Evolutionary conservation across 2,888 invertebrate species (phyloP).

Genomic region (Agrilus biguttatus): DNA sequence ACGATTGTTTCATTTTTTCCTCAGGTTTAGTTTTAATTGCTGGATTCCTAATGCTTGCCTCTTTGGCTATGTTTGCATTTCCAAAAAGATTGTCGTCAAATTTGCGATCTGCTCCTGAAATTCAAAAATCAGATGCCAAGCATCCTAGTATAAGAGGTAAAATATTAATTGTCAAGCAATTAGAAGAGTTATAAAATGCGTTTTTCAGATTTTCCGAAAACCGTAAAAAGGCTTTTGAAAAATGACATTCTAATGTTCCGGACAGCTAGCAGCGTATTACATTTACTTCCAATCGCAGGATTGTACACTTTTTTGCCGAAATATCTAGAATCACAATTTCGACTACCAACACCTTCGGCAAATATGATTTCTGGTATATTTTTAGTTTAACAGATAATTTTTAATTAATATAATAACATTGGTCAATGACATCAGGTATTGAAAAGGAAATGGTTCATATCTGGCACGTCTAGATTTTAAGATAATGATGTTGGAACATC

Average conservation of each 20-base stretch:
- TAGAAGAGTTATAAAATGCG: neutral
- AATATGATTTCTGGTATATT: slow-evolving; percentile 72
- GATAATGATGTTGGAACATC: too few species aligned
- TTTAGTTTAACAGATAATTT: neutral
- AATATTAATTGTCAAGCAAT: neutral
- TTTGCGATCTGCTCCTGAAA: slow-evolving; percentile 26
- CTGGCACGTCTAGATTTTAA: too few species aligned
- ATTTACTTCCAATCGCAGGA: slow-evolving; percentile 81
- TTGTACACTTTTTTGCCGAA: slow-evolving; percentile 87
- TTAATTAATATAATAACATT: too few species aligned
- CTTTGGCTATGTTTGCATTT: slow-evolving; percentile 82
- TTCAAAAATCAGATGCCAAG: slow-evolving; percentile 28
- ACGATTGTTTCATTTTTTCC: slow-evolving; percentile 1
- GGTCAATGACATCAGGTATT: too few species aligned
- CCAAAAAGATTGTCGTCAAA: slow-evolving; percentile 55
- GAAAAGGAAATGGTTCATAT: too few species aligned
- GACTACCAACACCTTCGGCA: slow-evolving; percentile 75
- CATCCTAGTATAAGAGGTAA: slow-evolving; percentile 35
- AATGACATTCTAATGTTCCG: slow-evolving; percentile 87
- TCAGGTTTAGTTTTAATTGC: slow-evolving; percentile 74
- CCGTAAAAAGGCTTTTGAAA: slow-evolving; percentile 64
- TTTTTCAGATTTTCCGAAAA: slow-evolving; percentile 57
- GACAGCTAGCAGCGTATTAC: slow-evolving; percentile 80
- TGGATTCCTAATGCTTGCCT: slow-evolving; percentile 65
- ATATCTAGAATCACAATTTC: slow-evolving; percentile 85